Percentiles rank a stretch among this genome's conserved stretches.
phyloP scores from a whole-genome alignment of 2,888 invertebrate species.

The Entomobrya proxima region DNA sequence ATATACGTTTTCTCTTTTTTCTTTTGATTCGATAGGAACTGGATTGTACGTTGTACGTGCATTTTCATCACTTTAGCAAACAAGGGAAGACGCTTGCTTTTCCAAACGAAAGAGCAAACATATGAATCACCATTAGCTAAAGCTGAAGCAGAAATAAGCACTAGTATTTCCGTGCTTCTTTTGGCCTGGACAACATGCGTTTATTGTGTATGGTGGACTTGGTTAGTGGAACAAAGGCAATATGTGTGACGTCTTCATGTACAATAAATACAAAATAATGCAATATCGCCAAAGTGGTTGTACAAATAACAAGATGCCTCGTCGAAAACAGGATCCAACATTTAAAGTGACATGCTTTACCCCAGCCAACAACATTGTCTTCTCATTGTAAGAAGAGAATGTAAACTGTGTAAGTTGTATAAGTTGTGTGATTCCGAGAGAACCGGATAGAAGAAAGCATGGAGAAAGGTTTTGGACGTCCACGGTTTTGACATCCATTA shows the following conservation, averaged over 20 bases:
- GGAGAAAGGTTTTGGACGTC: conserved; percentile 40
- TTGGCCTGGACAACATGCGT: conserved; percentile 5
- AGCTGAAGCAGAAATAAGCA: background rate
- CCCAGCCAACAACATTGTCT: background rate
- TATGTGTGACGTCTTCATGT: conserved; percentile 21
- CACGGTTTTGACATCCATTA: conserved; percentile 54
- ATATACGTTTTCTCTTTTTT: conserved; percentile 23
- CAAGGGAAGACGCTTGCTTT: background rate
- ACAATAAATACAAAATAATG: background rate
- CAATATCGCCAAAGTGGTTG: conserved; percentile 16
- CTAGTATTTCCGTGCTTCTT: background rate
- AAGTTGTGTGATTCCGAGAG: background rate
- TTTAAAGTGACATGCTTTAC: conserved; percentile 17
- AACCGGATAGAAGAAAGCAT: background rate
- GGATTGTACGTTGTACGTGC: background rate
- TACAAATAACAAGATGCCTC: background rate
- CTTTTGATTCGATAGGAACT: conserved; percentile 47
- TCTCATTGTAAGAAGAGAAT: background rate
- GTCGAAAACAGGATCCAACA: background rate
- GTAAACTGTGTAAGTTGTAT: background rate
- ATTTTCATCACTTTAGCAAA: background rate
- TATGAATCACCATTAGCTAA: background rate
- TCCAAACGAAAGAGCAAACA: background rate
- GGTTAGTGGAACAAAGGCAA: conserved; percentile 6
- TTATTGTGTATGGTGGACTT: conserved; percentile 6